Conservation (phyloP, 2,113 vertebrate species). For the Channa maculata region DNA sequence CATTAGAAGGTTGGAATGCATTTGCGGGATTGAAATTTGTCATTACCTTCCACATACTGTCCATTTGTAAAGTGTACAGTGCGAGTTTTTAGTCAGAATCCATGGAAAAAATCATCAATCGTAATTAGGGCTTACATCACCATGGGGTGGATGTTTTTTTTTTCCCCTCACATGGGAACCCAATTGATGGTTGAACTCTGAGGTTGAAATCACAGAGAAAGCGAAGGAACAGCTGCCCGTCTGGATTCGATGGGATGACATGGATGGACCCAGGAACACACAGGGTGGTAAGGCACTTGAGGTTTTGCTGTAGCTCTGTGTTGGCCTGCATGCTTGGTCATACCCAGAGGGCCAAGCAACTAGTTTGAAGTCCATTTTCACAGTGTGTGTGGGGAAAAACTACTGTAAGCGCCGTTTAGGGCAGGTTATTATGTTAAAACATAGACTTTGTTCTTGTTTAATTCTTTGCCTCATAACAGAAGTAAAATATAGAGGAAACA, state of each 20-base stretch:
- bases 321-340: slow-evolving; percentile 28
- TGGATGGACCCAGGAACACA: slow-evolving; percentile 52
- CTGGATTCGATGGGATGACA: slow-evolving; percentile 45
- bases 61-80: slow-evolving; percentile 43
- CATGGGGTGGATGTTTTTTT: slow-evolving; percentile 48
- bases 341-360: slow-evolving; percentile 6
- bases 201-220: slow-evolving; percentile 66
- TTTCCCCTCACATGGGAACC: slow-evolving; percentile 60
- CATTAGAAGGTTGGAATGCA: slow-evolving; percentile 12
- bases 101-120: slow-evolving; percentile 66
- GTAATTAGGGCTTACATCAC: slow-evolving; percentile 74
- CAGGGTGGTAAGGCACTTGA: slow-evolving; percentile 52
- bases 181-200: slow-evolving; percentile 61
- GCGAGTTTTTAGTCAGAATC: slow-evolving; percentile 53
- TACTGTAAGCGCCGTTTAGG: background rate
- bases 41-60: slow-evolving; percentile 23
- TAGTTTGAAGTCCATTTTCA: slow-evolving; percentile 46
- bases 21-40: slow-evolving; percentile 17
- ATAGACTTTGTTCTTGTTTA: slow-evolving; percentile 12
- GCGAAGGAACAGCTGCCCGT: slow-evolving; percentile 59
- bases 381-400: slow-evolving; percentile 50
- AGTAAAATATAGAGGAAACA: slow-evolving; percentile 59
- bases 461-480: slow-evolving; percentile 44
- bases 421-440: slow-evolving; percentile 33
- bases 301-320: slow-evolving; percentile 50